A percentile compares a stretch with the other conserved stretches of the same genome.
Conservation (phyloP, 2,797 vertebrate species). For the Champsocephalus gunnari region DNA sequence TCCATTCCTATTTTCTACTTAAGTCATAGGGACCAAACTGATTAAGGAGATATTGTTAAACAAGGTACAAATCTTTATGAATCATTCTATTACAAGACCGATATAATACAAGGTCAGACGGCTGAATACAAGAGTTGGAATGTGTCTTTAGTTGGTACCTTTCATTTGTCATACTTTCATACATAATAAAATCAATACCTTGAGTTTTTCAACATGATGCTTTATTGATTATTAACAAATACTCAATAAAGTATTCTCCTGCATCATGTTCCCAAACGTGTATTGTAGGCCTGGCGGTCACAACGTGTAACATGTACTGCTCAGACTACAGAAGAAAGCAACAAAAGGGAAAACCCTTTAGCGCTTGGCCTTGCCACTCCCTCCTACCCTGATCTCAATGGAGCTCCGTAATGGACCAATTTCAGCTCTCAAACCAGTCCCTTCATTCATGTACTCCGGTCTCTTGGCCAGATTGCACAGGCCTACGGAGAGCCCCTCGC, state of each 20-base stretch:
- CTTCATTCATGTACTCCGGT: constrained; percentile 69
- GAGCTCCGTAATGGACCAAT: constrained; percentile 80
- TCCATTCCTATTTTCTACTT: constrained; percentile 39
- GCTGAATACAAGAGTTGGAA: background rate
- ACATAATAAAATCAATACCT: no score
- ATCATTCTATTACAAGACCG: constrained; percentile 18
- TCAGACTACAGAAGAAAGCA: constrained; percentile 37
- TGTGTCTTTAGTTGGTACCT: background rate
- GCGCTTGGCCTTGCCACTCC: constrained; percentile 58
- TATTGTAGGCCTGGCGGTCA: constrained; percentile 5
- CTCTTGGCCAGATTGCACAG: constrained; percentile 66
- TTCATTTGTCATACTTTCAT: background rate
- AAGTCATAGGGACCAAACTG: constrained; percentile 23
- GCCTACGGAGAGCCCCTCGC: constrained; percentile 27
- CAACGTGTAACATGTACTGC: background rate
- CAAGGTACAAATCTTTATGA: constrained; percentile 16
- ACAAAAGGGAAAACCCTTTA: constrained; percentile 36
- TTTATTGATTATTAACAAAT: no score
- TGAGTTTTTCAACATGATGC: no score
- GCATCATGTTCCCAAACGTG: background rate
- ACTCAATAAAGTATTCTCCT: no score
- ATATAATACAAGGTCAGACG: background rate
- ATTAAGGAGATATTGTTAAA: constrained; percentile 50
- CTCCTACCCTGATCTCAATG: constrained; percentile 69
- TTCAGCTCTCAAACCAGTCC: constrained; percentile 72